Conservation (phyloP, 2,888 invertebrate genomes). For the Melieria omissa region DNA sequence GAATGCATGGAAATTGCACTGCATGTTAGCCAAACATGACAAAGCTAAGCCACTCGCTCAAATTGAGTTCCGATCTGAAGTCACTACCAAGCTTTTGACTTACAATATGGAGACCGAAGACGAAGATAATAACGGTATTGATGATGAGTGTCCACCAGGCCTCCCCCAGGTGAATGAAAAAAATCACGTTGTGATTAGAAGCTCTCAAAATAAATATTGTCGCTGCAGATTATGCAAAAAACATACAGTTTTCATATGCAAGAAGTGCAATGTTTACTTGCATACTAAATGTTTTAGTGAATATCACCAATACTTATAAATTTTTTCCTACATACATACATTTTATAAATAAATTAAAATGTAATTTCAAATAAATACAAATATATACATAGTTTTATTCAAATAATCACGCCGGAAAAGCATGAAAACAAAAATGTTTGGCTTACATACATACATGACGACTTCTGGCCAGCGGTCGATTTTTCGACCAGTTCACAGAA, state of each 20-base stretch:
- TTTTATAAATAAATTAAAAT: neutral
- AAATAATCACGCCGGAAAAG: too few species aligned
- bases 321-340: neutral
- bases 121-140: neutral
- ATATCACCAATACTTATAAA: neutral
- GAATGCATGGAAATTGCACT: conserved; percentile 7
- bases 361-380: neutral
- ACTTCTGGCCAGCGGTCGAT: conserved; percentile 12
- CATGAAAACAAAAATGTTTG: neutral
- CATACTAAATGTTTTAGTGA: conserved; percentile 12
- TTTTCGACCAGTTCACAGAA: conserved; percentile 10
- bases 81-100: neutral
- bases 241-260: too few species aligned
- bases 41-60: conserved; percentile 8
- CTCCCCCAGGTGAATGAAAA: neutral
- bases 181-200: too few species aligned
- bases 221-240: too few species aligned
- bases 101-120: too few species aligned
- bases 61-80: neutral
- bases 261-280: conserved; percentile 11
- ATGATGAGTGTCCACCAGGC: neutral
- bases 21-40: neutral
- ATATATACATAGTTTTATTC: neutral
- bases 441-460: neutral
- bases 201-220: too few species aligned